Base-by-base conservation (phyloP, 2,888 invertebrate species). In the Diadegma fenestrale region DNA sequence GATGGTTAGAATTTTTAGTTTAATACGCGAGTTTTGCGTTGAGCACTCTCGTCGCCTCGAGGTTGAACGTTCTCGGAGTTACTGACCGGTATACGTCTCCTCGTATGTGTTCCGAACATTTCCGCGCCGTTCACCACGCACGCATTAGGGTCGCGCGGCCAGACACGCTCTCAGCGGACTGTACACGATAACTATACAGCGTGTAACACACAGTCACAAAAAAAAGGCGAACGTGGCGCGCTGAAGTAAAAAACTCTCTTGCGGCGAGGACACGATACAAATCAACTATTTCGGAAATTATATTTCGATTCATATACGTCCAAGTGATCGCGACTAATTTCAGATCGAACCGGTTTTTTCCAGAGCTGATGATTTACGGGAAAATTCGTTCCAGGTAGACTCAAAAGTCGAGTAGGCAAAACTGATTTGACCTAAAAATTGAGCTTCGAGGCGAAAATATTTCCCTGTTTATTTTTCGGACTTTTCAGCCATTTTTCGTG, bases 81-180 rank as follows among this genome's bases (percentile, higher is more conserved):
- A 88, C 88, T 88, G 85, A 87, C 84, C 78, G 79, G 76, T 66
- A 75, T 80, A 63, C 51, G 26, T 48, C 22, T 72, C 68, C 58
- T 80, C 80, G 85, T 84, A 83, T 85, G 82, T 82, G 80, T 80
- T 82, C 84, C 84, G 77, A 87, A 84, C 83, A 86, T 84, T 86
- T 84, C 86, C 86, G 64, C 82, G 86, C 88, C 88, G 86, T 83
- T 88, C 88, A 87, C 88, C 82, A 85, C 78, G 79, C 75, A 69
- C 84, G 85, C 87, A 87, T 88, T 82, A 88, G 80, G 87, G 85
- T 87, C 88, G 87, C 75, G 58, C 26, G 72, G 63, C 48, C 61
- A 26, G 41, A 30, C 48, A 33, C 48, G 12, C n/a, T 51, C 48
- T 14, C 17, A 30, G 48, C 30, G 48, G 33, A 33, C 10, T 45